Evolutionary conservation across 2,888 invertebrate species (phyloP), one percentile per base, ranked within the genome.

Genomic region (Drosophila neoperkinsi): DNA sequence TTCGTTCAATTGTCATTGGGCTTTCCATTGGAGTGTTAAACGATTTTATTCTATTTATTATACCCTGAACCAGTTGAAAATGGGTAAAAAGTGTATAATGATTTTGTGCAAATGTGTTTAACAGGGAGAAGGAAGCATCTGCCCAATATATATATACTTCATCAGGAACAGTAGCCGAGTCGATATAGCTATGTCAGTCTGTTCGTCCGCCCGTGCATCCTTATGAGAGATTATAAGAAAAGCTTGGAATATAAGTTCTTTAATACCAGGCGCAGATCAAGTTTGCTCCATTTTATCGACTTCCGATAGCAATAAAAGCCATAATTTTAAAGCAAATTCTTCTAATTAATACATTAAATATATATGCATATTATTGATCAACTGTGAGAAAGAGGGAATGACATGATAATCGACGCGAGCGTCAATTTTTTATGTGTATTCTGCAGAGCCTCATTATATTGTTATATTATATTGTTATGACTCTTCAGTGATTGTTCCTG

Each of bases 21-120:
- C 72, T 64, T 73, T 75, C 64, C 65, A 72, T 68, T 69, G 66
- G 74, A 74, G 79, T 80, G 83, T 88, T 88, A 74, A 89, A 74
- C 79, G 84, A 74, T 85, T 89, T 90, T 73, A 82, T 86, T 81
- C 69, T 81, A 80, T 90, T 84, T 82, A 75, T 81, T 30, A 25
- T 46, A 25, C 21, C 4, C 21, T 16, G 9, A 16, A 25, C 21
- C 21, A 4, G 25, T 25, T 46, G 16, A 16, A 46, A 46, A 9
- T 25, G 0, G 4, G 10, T 10, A 2, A 46, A 9, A 21, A 16
- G 2, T 7, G 21, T 21, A 13, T 21, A 21, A 21, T 46, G 13
- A 21, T 7, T 46, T 25, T 46, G 9, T 25, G 9, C 9, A 25
- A 16, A n/a, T 41, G 10, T 5, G 4, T 10, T n/a, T n/a, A 10